Evolutionary conservation across 2,888 invertebrate species (phyloP).

Genomic region (Noctua janthina): DNA sequence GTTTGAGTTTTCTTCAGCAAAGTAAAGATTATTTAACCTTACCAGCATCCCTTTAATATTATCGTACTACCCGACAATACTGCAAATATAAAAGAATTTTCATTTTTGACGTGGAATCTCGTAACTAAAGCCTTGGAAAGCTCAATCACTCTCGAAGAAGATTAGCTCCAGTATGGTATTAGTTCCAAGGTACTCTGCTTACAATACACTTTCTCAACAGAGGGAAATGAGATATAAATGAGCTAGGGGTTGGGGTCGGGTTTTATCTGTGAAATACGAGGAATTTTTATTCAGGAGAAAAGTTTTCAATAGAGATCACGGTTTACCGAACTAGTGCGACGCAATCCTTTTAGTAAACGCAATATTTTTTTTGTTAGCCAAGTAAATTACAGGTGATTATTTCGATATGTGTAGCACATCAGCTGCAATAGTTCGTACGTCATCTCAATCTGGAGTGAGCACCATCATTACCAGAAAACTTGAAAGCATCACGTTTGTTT

Average conservation of each 20-base stretch:
- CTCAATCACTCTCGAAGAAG: background rate
- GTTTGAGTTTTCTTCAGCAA: background rate
- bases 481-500: background rate
- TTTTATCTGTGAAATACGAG: conserved; percentile 1
- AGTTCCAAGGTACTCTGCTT: background rate
- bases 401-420: background rate
- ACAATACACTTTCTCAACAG: background rate
- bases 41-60: too few relatives aligned
- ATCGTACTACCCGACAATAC: background rate
- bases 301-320: background rate
- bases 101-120: background rate
- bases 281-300: background rate
- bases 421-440: background rate
- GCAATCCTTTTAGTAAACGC: background rate
- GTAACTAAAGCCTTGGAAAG: background rate
- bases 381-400: background rate
- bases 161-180: background rate
- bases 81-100: background rate
- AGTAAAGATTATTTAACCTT: background rate
- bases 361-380: background rate
- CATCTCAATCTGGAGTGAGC: background rate
- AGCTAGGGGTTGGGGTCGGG: background rate
- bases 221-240: background rate
- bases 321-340: background rate
- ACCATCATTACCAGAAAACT: background rate